Evolutionary conservation across 2,113 vertebrate species (phyloP).

Genomic region (Pseudorasbora parva): DNA sequence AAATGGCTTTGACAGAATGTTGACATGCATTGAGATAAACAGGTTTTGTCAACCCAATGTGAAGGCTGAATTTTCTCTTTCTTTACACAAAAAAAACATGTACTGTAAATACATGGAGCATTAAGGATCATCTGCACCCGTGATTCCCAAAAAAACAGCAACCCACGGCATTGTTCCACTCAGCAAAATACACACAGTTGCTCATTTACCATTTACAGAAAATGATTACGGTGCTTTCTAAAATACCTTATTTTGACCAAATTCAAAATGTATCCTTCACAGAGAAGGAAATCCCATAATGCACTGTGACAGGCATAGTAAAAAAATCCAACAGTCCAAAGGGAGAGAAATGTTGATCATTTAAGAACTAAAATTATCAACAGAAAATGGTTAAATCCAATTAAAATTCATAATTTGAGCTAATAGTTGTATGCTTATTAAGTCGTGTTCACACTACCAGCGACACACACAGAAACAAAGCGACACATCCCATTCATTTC

Average conservation of each 20-base stretch:
- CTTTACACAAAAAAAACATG: background rate
- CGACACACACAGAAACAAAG: no score
- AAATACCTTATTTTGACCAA: background rate
- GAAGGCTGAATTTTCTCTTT: background rate
- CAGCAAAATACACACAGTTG: background rate
- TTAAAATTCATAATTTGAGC: no score
- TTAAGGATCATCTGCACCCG: background rate
- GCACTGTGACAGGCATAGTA: background rate
- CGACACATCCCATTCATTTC: no score
- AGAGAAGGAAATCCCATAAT: background rate
- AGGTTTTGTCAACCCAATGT: background rate
- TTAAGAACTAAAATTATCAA: background rate
- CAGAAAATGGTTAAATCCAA: background rate
- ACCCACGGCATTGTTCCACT: background rate
- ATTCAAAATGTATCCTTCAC: background rate
- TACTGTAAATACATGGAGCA: background rate
- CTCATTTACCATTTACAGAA: background rate
- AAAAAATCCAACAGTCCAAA: background rate
- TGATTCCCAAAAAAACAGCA: background rate
- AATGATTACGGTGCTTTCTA: background rate
- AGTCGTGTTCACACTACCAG: no score
- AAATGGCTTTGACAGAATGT: constrained; percentile 9
- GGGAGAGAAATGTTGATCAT: background rate
- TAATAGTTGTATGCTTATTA: no score
- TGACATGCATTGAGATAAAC: background rate